Evolutionary conservation across 92 coral and sea anemone genomes (phyloP), one percentile per base, ranked within the genome.

Genomic region (Micromussa lordhowensis): DNA sequence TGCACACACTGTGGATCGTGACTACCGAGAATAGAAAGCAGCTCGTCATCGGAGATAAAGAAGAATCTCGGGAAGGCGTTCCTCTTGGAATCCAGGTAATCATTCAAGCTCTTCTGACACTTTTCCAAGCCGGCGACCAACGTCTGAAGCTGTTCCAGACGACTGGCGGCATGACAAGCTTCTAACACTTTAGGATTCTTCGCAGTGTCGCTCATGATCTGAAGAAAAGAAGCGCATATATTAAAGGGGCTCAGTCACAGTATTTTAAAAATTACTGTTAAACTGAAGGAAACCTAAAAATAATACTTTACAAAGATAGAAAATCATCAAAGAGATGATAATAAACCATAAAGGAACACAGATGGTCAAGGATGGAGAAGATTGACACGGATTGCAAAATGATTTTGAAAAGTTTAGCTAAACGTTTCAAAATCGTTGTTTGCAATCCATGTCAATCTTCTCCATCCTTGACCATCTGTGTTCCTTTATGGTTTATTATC

Each of bases 11-110:
- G 90, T 1, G 99, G 99, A 75, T 98, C 99, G 49, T 98, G 99
- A 49, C 99, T 98, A 36, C 99, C 99, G 51, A 98, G 92, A 86
- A 98, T 98, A 15, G 99, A 98, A 61, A 98, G 92, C 81, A 98
- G 93, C 71, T 98, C 99, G n/a, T 98, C 99, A 78, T 98, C 99
- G 40, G 99, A 98, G 92, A 98, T 98, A 80, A 98, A 98, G 94
- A 98, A 98, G 90, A 98, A 98, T 24, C 99, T 94, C 11, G 99
- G 99, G 78, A 98, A 98, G 49, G 99, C 99, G 86, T 98, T 98
- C 64, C 99, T 94, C 91, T 98, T 98, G 89, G 99, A 98, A 92
- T 98, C 99, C 72, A 98, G 89, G 86, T 98, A 98, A 81, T 98
- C 99, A 71, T 98, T 98, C 68, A 98, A 90, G 83, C 99, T 98